phyloP scores from a whole-genome alignment of 2,113 vertebrate genomes.

The Ceyx melanurus region DNA sequence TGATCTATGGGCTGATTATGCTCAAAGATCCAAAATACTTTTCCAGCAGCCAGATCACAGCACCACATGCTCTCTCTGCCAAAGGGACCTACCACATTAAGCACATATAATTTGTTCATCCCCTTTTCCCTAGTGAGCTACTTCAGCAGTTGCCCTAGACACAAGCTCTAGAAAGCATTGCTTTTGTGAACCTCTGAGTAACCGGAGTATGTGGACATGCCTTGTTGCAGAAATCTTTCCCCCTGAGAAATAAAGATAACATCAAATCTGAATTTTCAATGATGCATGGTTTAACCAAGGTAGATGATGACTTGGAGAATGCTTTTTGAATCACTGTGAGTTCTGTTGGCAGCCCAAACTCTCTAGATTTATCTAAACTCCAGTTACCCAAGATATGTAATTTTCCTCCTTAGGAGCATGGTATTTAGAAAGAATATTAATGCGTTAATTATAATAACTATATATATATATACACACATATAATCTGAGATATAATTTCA shows the following conservation, averaged over 20 bases:
- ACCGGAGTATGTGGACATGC: not conserved
- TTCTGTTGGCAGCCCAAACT: not conserved
- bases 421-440: not conserved
- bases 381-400: not conserved
- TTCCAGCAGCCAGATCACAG: not conserved
- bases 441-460: not conserved
- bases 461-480: not conserved
- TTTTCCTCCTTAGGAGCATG: not conserved
- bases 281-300: not conserved
- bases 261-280: not conserved
- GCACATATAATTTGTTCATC: not conserved
- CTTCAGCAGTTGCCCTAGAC: not conserved
- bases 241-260: not conserved
- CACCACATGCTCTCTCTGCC: not conserved
- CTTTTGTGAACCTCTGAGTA: not conserved
- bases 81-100: not conserved
- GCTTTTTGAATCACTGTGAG: not conserved
- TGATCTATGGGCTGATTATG: not conserved
- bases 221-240: not conserved
- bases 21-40: not conserved
- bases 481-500: slow-evolving; percentile 14
- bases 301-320: not conserved
- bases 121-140: not conserved
- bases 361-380: not conserved
- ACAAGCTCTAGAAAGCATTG: not conserved